Evolutionary conservation across 92 coral and sea anemone species (phyloP), one percentile per base, ranked within the genome.

Genomic region (Epizoanthus ramosus): DNA sequence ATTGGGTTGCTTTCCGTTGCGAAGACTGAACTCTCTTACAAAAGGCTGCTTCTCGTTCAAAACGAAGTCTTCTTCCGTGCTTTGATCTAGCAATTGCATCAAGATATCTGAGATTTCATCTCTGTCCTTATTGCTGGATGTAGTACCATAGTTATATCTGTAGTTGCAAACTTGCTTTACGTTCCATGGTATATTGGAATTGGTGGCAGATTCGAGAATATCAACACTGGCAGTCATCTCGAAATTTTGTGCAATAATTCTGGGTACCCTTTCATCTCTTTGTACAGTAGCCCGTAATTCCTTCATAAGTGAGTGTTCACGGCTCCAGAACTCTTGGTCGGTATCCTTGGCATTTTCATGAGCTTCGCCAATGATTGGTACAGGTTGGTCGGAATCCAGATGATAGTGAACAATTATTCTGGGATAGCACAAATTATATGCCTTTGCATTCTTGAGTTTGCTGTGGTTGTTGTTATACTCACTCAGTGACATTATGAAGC

Each of bases 101-200:
- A 73, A 45, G 4, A 73, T 63, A 52, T 73, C 80, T 19, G 22
- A 45, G 61, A 73, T 50, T 28, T 73, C 80, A 25, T 73, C 80
- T 17, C n/a, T 19, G 25, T 52, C 21, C 17, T 43, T 41, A 41
- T 41, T 41, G 8, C 47, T 41, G 47, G 47, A 41, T 41, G 47
- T 41, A 41, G 47, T 41, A 45, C 80, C 80, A 50, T 73, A 73
- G 18, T 73, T 73, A 35, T 17, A 41, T 35, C 31, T 41, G 63
- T 73, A 73, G 57, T 73, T 73, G 8, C 60, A 35, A 52, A 73
- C 80, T 73, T 73, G 80, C 80, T 73, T 73, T 13, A 63, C 60
- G 64, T 73, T 73, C 2, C 80, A 63, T 1, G 57, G 60, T 73
- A 57, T 57, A n/a, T 18, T 35, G 50, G 80, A 73, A 39, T 50